Conservation (phyloP, 2,797 vertebrate species). For the Coracias cyanogaster region DNA sequence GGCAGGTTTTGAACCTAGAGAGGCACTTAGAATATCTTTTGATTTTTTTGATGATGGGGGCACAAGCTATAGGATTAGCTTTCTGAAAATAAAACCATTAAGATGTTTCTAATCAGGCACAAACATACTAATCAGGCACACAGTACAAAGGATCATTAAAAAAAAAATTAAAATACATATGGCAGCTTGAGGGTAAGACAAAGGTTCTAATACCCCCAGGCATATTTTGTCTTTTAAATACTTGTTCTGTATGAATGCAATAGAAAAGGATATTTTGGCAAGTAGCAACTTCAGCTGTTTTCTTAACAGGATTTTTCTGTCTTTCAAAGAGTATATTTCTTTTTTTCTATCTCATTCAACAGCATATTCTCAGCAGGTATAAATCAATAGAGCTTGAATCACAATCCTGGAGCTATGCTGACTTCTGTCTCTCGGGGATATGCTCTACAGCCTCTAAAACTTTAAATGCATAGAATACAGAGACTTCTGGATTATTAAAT, state of each 20-base stretch:
- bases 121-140: neutral
- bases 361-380: neutral
- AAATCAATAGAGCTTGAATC: slow-evolving; percentile 16
- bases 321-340: neutral
- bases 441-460: neutral
- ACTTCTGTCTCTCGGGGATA: neutral
- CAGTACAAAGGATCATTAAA: neutral
- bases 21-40: neutral
- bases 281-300: neutral
- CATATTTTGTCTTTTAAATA: neutral
- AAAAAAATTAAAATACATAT: neutral
- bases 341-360: neutral
- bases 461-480: neutral
- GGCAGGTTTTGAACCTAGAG: neutral
- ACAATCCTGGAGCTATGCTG: neutral
- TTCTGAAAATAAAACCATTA: neutral
- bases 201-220: neutral
- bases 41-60: neutral
- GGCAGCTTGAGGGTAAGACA: neutral
- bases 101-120: neutral
- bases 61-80: neutral
- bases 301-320: neutral
- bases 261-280: neutral
- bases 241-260: neutral
- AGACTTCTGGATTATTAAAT: slow-evolving; percentile 25